Evolutionary conservation across 92 coral and sea anemone species (phyloP), one percentile per base, ranked within the genome.

Genomic region (Phenganax subtilis): DNA sequence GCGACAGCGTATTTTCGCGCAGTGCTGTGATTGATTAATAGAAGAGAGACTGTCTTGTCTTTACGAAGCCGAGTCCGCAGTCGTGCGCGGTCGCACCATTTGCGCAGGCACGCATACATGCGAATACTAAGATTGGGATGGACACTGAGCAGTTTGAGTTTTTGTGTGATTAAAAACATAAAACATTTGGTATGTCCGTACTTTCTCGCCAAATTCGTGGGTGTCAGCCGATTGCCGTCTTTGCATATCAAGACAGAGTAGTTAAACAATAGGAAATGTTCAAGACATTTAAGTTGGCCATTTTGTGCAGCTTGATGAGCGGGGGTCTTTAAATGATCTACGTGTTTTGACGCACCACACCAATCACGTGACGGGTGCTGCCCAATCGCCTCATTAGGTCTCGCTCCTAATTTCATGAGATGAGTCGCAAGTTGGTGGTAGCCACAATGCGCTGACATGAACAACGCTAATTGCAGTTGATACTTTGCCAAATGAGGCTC

Each of bases 331-430:
- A 82, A 63, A 44, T 94, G 91, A 57, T 92, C 98, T 5, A 88
- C 84, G 61, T 94, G 98, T 6, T 82, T 89, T 0, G 88, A 89
- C 25, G 81, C 77, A 65, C 82, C 91, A 37, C 98, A 94, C 98
- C 98, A 94, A 57, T 94, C 97, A 17, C 98, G 90, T 0, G 93
- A 90, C 10, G 97, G 98, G 28, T 94, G 98, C 54, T 88, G 89
- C 8, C 98, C 97, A 0, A 94, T 93, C 0, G 97, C 87, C 72
- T 94, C 98, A 77, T 94, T 91, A 7, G 92, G 91, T 55, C 97
- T 84, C 8, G 98, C 98, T 12, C 98, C 98, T 44, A 85, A 85
- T 75, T 94, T 94, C 68, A 94, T 81, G 58, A 94, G 82, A 67
- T 92, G 90, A 12, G 97, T 87, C 1, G 97, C 96, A 9, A 94